Evolutionary conservation across 2,888 invertebrate genomes (phyloP), one percentile per base, ranked within the genome.

Genomic region (Clunio marinus): DNA sequence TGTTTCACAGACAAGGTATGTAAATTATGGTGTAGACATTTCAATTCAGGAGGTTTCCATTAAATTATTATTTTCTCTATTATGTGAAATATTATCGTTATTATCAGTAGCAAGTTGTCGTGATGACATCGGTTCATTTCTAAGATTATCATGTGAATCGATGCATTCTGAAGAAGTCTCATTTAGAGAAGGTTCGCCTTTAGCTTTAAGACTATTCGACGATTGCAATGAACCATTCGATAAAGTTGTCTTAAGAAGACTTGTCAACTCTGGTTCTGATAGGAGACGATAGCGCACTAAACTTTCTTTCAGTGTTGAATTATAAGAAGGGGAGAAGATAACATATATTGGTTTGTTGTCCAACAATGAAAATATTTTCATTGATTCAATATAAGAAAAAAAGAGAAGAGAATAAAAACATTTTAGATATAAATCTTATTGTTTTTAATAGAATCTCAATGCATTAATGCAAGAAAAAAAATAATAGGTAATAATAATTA

Each of bases 271-370:
- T 17, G 66, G 66, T 55, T 66, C 66, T 20, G 66, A 66, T 32
- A 66, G 27, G 17, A 66, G 45, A 13, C 66, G 46, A 66, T 66
- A 66, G 8, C 66, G 51, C 51, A 66, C 66, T 66, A 66, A 51
- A 35, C 66, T 66, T 55, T 66, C 66, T 66, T 28, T 55, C 13
- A n/a, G 51, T 17, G n/a, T n/a, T n/a, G n/a, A n/a, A n/a, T n/a
- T n/a, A n/a, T n/a, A n/a, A n/a, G n/a, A n/a, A n/a, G n/a, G n/a
- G n/a, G n/a, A n/a, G n/a, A n/a, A n/a, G n/a, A n/a, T n/a, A n/a
- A n/a, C n/a, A n/a, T n/a, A n/a, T n/a, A n/a, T n/a, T n/a, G n/a
- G n/a, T n/a, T n/a, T n/a, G n/a, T n/a, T n/a, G n/a, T n/a, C n/a
- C n/a, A n/a, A n/a, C n/a, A n/a, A n/a, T n/a, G n/a, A n/a, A n/a